phyloP scores from a whole-genome alignment of 2,113 vertebrate genomes.

The Sapayoa aenigma region DNA sequence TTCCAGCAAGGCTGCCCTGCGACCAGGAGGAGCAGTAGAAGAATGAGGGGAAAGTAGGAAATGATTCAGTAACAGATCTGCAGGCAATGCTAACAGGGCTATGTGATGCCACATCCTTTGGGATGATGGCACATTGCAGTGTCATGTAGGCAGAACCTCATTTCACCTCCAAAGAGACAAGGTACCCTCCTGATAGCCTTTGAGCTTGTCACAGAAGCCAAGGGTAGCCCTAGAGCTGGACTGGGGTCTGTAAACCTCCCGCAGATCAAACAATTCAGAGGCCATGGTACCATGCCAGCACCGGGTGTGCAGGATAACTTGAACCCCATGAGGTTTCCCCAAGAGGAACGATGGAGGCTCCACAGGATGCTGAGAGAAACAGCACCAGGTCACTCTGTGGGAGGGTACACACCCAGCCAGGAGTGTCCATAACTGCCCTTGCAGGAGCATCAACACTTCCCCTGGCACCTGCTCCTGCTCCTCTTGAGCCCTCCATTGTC shows the following conservation, averaged over 20 bases:
- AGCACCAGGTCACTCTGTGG: accelerated
- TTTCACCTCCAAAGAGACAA: background rate
- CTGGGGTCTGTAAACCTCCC: background rate
- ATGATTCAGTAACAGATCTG: background rate
- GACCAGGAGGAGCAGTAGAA: background rate
- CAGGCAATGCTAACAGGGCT: background rate
- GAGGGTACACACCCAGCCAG: background rate
- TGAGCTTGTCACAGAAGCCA: background rate
- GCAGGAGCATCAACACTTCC: background rate
- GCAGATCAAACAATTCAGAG: background rate
- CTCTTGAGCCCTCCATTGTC: background rate
- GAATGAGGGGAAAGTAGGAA: background rate
- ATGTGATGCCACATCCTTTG: background rate
- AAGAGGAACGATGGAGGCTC: accelerated
- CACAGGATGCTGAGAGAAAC: background rate
- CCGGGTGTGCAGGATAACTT: background rate
- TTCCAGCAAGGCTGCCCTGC: background rate
- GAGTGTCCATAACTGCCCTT: background rate
- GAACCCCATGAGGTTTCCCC: background rate
- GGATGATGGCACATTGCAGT: background rate
- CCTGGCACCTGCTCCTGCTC: background rate
- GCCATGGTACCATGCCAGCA: background rate
- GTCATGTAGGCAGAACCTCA: background rate
- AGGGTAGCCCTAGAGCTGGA: background rate
- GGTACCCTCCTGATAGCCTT: background rate